Evolutionary conservation across 2,797 vertebrate genomes (phyloP), one percentile per base, ranked within the genome.

Genomic region (Pipistrellus pipistrellus): DNA sequence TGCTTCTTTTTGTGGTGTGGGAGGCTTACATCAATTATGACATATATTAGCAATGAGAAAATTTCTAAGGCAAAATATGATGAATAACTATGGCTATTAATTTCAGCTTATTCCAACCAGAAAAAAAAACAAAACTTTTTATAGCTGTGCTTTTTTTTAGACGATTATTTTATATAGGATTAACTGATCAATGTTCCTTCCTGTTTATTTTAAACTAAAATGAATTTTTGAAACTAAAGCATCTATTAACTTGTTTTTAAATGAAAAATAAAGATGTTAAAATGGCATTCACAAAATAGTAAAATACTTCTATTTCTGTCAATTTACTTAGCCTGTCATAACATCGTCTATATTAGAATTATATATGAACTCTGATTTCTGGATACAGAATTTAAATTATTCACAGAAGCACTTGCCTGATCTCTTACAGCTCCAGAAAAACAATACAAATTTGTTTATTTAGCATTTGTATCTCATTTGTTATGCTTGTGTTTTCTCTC

Each of bases 241-340:
- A 73, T 35, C 25, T 88, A 27, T 86, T 73, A 77, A 69, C 41
- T 62, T 77, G 25, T 20, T 53, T 93, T 90, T 90, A 85, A 85
- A 66, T 55, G 2, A 77, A 93, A 93, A 92, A 72, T 85, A 59
- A 92, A 82, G 3, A 82, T n/a, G 5, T 75, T 90, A 69, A 80
- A 72, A 55, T 71, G 4, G 30, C 27, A 75, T 72, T 77, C 15
- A 68, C 12, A 15, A 89, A 75, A 69, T 41, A 90, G 23, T 53
- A 66, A 82, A 62, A 69, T 81, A 35, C 23, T 46, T 64, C 10
- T 78, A 18, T 66, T 20, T 90, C 53, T 77, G 15, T 64, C 21
- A 51, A 23, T 14, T 25, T 71, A 69, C 10, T 59, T 85, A 38
- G 17, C 21, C 15, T 90, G 41, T 18, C 44, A 68, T 38, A 10